Percentiles rank a stretch among this genome's conserved stretches.
These are phyloP conservation scores for Nineta flava DNA, from an alignment of 2,888 invertebrate species.

Conservation along the genomic window DNA sequence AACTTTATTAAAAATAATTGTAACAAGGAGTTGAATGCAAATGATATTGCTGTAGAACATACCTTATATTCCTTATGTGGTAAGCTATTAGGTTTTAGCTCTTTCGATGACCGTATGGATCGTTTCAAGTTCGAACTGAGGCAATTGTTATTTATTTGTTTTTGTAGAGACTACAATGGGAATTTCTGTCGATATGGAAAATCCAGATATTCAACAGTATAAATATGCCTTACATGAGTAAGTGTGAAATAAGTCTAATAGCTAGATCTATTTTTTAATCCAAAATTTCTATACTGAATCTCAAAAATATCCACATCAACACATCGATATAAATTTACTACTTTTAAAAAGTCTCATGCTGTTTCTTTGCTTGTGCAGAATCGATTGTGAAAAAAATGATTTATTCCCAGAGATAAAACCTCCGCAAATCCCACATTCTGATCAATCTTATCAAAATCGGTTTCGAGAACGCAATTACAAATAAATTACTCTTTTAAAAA, in stretches of 20 bases:
- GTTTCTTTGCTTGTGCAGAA: too few relatives aligned
- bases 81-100: not conserved
- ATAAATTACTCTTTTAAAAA: too few relatives aligned
- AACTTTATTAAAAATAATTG: conserved; percentile 16
- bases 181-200: not conserved
- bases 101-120: too few relatives aligned
- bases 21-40: conserved; percentile 10
- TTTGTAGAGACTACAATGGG: not conserved
- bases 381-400: not conserved
- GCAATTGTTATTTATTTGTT: not conserved
- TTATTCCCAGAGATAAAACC: too few relatives aligned
- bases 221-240: not conserved
- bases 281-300: too few relatives aligned
- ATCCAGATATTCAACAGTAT: not conserved
- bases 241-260: not conserved
- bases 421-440: too few relatives aligned
- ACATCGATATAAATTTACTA: too few relatives aligned
- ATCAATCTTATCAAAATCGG: too few relatives aligned
- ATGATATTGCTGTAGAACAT: not conserved
- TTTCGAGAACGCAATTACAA: too few relatives aligned
- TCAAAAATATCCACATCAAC: not conserved
- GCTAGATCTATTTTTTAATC: too few relatives aligned
- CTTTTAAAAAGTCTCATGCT: too few relatives aligned
- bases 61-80: not conserved
- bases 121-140: not conserved